Base-by-base conservation (phyloP, 2,113 vertebrate species). In the Verasper variegatus region DNA sequence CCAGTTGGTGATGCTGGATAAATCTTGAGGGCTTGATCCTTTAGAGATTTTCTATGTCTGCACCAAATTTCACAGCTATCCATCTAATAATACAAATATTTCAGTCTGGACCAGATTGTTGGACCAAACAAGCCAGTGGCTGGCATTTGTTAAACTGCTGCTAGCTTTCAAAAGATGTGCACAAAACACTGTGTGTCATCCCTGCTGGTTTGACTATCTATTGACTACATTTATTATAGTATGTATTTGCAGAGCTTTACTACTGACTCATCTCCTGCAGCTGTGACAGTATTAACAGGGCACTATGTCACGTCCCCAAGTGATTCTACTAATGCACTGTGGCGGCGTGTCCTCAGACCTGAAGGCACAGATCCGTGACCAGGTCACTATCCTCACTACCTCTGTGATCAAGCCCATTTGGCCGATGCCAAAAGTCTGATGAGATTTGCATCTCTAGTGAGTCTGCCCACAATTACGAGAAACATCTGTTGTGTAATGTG, bases 281-380 rank as follows among this genome's bases (percentile, higher is more conserved):
- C 58, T 26, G 13, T 61, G 49, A 40, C 9, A 35, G 56, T 74
- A 84, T 81, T 84, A 83, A 78, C 20, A 5, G 67, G 35, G 21
- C 70, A 72, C 60, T 57, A 42, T 70, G 62, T 76, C 54, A 49
- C 4, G 24, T 63, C 82, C 52, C 69, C 35, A 75, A 68, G 45
- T n/a, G 71, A 85, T 66, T 84, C 57, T 5, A 18, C 51, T 71
- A 47, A 73, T 80, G 51, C 56, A 66, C 70, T 26, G 52, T 54
- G 72, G 55, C 24, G 11, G 24, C 47, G 54, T 57, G 78, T 78
- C 72, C 76, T 58, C 68, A 65, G 74, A 78, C 75, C 81, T 71
- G 23, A 78, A 73, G 68, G 52, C 55, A 3, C 31, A 40, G 57
- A 40, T 61, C 59, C 3, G 62, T 81, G 76, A 80, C 71, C 64